Percentiles rank a stretch among this genome's conserved stretches.
These are phyloP conservation scores for Ophion slaviceki DNA, from an alignment of 2,888 invertebrate species.

Conservation along the genomic window DNA sequence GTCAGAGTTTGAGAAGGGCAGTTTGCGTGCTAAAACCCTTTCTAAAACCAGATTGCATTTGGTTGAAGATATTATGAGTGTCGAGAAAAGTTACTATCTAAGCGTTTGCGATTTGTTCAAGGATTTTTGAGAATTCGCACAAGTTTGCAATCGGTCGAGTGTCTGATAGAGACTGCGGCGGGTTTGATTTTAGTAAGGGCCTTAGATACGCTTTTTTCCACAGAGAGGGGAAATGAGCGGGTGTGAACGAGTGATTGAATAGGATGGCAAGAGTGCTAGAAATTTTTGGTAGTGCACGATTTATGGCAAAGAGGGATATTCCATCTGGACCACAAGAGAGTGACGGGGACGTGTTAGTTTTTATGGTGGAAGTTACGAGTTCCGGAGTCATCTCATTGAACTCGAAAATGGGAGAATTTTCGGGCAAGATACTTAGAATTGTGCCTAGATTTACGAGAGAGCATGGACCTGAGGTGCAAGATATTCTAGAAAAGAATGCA, in stretches of 20 bases:
- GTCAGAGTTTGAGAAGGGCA: too few relatives aligned
- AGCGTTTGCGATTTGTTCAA: background rate
- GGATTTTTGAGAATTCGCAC: background rate
- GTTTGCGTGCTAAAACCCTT: too few relatives aligned
- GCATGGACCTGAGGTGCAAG: background rate
- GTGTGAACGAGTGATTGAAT: slow-evolving; percentile 11
- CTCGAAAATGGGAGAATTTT: background rate
- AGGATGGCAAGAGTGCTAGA: background rate
- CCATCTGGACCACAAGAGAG: background rate
- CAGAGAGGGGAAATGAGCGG: background rate
- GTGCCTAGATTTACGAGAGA: background rate
- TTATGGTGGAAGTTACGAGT: background rate
- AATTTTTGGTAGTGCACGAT: background rate
- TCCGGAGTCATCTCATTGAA: background rate
- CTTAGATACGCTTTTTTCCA: slow-evolving; percentile 12
- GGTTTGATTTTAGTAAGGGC: background rate
- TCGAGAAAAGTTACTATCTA: background rate
- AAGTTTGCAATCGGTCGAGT: slow-evolving; percentile 19
- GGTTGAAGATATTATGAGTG: too few relatives aligned
- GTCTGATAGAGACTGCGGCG: background rate
- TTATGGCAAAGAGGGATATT: background rate
- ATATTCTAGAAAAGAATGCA: background rate
- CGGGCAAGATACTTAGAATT: background rate
- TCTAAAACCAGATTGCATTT: too few relatives aligned
- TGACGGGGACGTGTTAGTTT: background rate